A percentile compares a stretch with the other conserved stretches of the same genome.
Conservation (phyloP, 1,140 invertebrate genomes). For the Schlechtendalia chinensis region DNA sequence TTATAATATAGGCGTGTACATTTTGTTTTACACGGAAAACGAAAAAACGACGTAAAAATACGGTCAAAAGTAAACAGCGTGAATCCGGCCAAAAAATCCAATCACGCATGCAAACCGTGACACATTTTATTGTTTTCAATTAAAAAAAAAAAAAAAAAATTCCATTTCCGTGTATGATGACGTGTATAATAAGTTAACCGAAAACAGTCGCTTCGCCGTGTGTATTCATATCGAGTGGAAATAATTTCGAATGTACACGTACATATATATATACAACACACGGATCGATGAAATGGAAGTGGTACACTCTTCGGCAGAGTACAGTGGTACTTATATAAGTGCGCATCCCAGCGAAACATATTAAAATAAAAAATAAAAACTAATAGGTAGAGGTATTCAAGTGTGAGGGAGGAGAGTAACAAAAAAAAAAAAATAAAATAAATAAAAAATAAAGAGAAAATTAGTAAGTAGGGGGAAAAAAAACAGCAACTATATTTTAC, state of each 20-base stretch:
- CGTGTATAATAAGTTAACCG: not conserved
- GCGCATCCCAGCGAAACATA: constrained; percentile 43
- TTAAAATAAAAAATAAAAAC: constrained; percentile 1
- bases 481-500: constrained; percentile 23
- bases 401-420: not conserved
- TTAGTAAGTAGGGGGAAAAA: constrained; percentile 20
- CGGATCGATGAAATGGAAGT: not conserved
- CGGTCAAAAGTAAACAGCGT: constrained; percentile 39
- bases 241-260: constrained; percentile 19
- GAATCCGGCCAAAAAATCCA: constrained; percentile 48
- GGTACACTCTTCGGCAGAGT: constrained; percentile 22
- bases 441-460: constrained; percentile 42
- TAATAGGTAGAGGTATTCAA: not conserved
- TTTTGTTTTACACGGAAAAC: not conserved
- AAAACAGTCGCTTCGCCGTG: constrained; percentile 23
- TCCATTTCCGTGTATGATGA: constrained; percentile 44
- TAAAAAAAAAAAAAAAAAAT: constrained; percentile 33
- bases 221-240: constrained; percentile 25
- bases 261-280: not conserved
- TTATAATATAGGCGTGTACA: not conserved
- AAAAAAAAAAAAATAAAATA: too few relatives aligned
- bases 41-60: constrained; percentile 3
- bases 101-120: constrained; percentile 47
- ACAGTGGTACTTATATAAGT: constrained; percentile 7
- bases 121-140: constrained; percentile 48